phyloP scores from a whole-genome alignment of 2,113 vertebrate species.

The Serilophus lunatus region DNA sequence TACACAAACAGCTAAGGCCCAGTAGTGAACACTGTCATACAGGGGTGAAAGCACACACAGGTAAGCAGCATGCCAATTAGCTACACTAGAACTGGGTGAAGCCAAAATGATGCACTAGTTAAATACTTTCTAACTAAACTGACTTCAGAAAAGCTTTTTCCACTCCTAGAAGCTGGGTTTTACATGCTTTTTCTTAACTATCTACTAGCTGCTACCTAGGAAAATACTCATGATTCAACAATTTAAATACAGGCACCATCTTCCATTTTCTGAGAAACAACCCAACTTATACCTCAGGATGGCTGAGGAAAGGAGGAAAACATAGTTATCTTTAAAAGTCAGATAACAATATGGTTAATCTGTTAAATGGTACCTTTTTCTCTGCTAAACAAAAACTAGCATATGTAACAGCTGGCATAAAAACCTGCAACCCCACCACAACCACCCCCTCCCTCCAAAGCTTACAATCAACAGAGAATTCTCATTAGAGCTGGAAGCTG shows the following conservation, averaged over 20 bases:
- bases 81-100: not conserved
- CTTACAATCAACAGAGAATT: not conserved
- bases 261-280: not conserved
- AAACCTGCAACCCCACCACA: not conserved
- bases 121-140: not conserved
- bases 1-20: not conserved
- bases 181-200: not conserved
- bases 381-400: not conserved
- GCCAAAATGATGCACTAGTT: not conserved
- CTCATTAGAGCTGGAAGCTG: not conserved
- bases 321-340: not conserved
- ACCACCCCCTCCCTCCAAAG: not conserved
- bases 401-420: not conserved
- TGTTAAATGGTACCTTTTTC: constrained; percentile 5
- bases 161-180: not conserved
- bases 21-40: not conserved
- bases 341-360: not conserved
- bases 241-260: not conserved
- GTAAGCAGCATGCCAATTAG: not conserved
- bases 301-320: not conserved
- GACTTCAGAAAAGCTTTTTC: not conserved
- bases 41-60: not conserved
- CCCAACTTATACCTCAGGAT: not conserved
- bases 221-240: not conserved
- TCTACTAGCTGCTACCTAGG: not conserved